phyloP scores from a whole-genome alignment of 2,113 vertebrate genomes.

The Prunella fulvescens region DNA sequence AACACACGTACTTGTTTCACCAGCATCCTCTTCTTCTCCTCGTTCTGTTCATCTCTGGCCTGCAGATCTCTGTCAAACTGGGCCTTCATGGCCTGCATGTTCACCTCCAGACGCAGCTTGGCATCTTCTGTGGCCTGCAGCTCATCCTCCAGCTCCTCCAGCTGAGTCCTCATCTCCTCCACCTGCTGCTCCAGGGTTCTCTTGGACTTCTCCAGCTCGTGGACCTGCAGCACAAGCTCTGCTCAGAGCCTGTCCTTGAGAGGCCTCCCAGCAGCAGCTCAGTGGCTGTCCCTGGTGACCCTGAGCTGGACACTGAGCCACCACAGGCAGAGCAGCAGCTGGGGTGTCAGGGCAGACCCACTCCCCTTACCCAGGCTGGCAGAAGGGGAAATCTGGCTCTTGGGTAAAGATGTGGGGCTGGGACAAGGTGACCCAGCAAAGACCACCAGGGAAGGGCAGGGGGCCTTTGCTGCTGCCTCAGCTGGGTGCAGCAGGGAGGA shows the following conservation, averaged over 20 bases:
- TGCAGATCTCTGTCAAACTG: constrained; percentile 95
- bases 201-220: constrained; percentile 97
- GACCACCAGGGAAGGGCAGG: background rate
- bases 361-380: background rate
- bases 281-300: background rate
- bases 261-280: background rate
- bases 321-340: background rate
- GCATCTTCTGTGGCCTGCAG: constrained; percentile 96
- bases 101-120: constrained; percentile 95
- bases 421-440: background rate
- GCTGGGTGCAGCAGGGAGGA: background rate
- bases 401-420: background rate
- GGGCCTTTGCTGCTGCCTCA: background rate
- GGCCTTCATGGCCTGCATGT: constrained; percentile 99
- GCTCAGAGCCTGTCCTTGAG: background rate
- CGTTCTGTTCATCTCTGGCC: constrained; percentile 90
- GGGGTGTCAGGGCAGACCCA: background rate
- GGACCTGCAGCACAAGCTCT: constrained; percentile 72
- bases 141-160: constrained; percentile 96
- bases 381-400: background rate
- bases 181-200: constrained; percentile 94
- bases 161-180: constrained; percentile 95
- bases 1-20: constrained; percentile 84
- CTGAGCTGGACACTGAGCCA: background rate
- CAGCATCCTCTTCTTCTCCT: constrained; percentile 93